phyloP scores from a whole-genome alignment of 2,113 vertebrate species.

The Phyllostomus discolor region DNA sequence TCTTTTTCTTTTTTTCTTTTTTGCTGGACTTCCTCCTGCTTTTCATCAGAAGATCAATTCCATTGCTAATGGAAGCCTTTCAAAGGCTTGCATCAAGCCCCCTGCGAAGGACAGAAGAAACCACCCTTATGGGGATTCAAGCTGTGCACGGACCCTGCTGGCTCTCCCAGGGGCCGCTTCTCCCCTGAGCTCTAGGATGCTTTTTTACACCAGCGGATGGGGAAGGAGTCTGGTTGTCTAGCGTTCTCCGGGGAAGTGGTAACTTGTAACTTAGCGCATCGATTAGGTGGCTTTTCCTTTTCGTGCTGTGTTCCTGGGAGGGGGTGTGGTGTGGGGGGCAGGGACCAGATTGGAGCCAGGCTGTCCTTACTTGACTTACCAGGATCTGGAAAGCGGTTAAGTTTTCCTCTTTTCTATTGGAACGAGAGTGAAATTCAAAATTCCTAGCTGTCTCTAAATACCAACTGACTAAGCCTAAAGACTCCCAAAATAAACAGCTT shows the following conservation, averaged over 20 bases:
- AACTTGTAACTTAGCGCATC: not conserved
- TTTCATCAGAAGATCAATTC: constrained; percentile 55
- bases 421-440: constrained; percentile 69
- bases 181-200: not conserved
- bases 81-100: not conserved
- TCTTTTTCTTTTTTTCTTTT: not conserved
- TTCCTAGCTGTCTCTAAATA: constrained; percentile 75
- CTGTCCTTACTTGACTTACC: constrained; percentile 72
- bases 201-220: not conserved
- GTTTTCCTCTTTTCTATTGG: constrained; percentile 64
- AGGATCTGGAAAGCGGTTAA: constrained; percentile 65
- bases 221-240: constrained; percentile 35
- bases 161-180: not conserved
- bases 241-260: constrained; percentile 22
- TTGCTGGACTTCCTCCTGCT: not conserved
- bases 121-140: not conserved
- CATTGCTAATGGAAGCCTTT: constrained; percentile 42
- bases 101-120: not conserved
- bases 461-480: constrained; percentile 72
- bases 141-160: not conserved
- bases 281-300: constrained; percentile 17
- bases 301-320: constrained; percentile 37
- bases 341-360: constrained; percentile 36
- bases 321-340: not conserved
- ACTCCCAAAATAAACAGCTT: constrained; percentile 76